A percentile compares a stretch with the other conserved stretches of the same genome.
phyloP scores from a whole-genome alignment of 2,113 vertebrate genomes.

The Perca flavescens region DNA sequence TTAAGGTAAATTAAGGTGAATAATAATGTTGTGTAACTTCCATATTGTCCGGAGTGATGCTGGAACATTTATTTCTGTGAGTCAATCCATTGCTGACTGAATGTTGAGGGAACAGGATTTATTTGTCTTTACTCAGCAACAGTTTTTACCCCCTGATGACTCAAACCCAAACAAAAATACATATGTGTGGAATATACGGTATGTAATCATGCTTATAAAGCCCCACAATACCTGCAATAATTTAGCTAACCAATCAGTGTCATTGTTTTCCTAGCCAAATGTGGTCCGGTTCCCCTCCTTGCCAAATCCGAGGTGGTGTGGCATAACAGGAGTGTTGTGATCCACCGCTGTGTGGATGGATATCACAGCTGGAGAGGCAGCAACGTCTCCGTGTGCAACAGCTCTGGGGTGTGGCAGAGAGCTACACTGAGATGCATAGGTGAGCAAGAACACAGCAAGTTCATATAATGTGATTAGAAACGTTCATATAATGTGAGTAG shows the following conservation, averaged over 20 bases:
- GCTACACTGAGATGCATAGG: constrained; percentile 81
- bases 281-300: constrained; percentile 73
- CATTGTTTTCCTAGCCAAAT: constrained; percentile 64
- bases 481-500: neutral
- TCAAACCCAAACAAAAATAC: neutral
- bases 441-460: constrained; percentile 47
- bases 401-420: constrained; percentile 72
- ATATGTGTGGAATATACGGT: neutral
- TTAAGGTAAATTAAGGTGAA: neutral
- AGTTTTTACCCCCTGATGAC: neutral
- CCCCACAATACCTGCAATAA: no score
- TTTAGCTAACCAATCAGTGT: neutral
- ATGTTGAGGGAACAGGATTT: constrained; percentile 1
- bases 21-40: neutral
- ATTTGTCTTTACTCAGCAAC: neutral
- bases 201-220: neutral
- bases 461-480: neutral
- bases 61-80: neutral
- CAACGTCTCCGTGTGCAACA: constrained; percentile 75
- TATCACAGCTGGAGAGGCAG: constrained; percentile 80
- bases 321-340: constrained; percentile 76
- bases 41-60: neutral
- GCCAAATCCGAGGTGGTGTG: constrained; percentile 75
- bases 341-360: constrained; percentile 79
- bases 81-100: neutral